Conservation (phyloP, 2,113 vertebrate species). For the Chionodraco myersi region DNA sequence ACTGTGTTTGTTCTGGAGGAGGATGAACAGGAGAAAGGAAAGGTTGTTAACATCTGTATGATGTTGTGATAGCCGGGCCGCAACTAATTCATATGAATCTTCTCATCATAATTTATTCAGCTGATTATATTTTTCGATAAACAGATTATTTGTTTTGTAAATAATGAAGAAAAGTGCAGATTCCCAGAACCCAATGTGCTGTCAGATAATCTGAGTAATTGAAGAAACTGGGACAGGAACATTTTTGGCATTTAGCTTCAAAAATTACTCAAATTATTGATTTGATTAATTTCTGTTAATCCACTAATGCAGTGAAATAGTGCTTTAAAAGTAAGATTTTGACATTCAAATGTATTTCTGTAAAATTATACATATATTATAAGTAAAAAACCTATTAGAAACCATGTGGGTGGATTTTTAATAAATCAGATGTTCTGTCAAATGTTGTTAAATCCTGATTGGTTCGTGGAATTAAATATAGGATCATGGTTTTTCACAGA, state of each 20-base stretch:
- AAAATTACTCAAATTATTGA: not conserved
- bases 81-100: not conserved
- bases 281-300: not conserved
- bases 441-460: too few species aligned
- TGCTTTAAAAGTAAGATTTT: not conserved
- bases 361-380: too few species aligned
- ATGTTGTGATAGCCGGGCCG: not conserved
- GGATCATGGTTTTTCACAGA: not conserved
- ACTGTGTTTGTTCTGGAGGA: slow-evolving; percentile 6
- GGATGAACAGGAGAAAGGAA: not conserved
- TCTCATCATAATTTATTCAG: not conserved
- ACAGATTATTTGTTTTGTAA: not conserved
- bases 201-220: not conserved
- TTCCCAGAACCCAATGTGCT: not conserved
- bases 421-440: not conserved
- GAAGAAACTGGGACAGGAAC: not conserved
- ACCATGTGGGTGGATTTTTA: not conserved
- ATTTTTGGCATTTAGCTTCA: not conserved
- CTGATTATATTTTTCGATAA: not conserved
- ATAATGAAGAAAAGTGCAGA: not conserved
- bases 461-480: not conserved
- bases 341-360: not conserved
- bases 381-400: not conserved
- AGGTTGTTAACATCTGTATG: not conserved
- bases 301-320: too few species aligned